These are phyloP conservation scores for Goniozus legneri DNA, from an alignment of 1,140 invertebrate species.

Conservation along the genomic window DNA sequence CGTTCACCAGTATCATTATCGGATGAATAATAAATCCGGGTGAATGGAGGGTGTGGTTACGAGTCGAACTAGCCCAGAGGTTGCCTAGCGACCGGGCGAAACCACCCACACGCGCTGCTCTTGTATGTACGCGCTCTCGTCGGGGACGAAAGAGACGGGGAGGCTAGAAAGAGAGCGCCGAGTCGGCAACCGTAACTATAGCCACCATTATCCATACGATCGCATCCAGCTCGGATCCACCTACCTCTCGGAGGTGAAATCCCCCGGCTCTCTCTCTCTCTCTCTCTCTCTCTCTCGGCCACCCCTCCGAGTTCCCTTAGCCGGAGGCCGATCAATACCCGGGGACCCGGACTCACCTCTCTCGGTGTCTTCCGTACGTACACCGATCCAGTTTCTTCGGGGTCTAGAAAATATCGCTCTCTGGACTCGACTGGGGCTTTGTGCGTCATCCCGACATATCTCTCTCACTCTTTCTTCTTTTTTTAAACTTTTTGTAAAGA, in stretches of 20 bases:
- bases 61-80: constrained; percentile 40
- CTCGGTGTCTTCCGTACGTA: too few species aligned
- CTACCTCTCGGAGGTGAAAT: constrained; percentile 40
- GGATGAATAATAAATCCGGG: constrained; percentile 47
- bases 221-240: constrained; percentile 43
- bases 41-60: constrained; percentile 43
- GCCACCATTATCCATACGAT: constrained; percentile 35
- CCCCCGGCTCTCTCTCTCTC: too few species aligned
- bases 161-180: too few species aligned
- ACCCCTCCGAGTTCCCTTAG: constrained; percentile 30
- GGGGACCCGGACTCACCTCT: constrained; percentile 26
- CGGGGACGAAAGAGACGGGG: too few species aligned
- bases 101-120: constrained; percentile 28
- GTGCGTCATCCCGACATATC: too few species aligned
- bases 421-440: too few species aligned
- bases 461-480: too few species aligned
- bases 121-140: background rate
- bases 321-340: constrained; percentile 38
- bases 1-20: background rate
- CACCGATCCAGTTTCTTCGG: too few species aligned
- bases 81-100: constrained; percentile 42
- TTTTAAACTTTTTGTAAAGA: too few species aligned
- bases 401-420: too few species aligned
- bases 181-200: too few species aligned
- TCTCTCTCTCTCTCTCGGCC: too few species aligned